A percentile compares a stretch with the other conserved stretches of the same genome.
Evolutionary conservation across 2,113 vertebrate genomes (phyloP).

Genomic region (Tringa solitaria): DNA sequence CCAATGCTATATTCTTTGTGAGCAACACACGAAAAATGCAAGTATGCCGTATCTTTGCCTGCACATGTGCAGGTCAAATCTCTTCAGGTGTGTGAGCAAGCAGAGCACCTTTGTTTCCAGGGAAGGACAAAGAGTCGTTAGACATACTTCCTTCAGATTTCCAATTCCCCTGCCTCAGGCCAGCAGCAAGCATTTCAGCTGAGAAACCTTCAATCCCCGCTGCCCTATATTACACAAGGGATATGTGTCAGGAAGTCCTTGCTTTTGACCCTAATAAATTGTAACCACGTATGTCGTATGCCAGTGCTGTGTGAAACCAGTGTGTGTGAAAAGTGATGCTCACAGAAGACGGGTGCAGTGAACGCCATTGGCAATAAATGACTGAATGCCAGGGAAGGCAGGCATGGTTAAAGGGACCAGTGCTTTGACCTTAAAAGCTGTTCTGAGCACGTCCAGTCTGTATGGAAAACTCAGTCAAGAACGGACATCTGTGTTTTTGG

Average conservation of each 20-base stretch:
- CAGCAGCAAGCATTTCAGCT: neutral
- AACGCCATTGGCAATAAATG: neutral
- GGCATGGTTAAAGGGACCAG: neutral
- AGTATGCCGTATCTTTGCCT: fast-evolving
- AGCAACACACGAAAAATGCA: neutral
- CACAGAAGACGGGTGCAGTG: fast-evolving
- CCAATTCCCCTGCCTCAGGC: neutral
- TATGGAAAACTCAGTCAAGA: conserved; percentile 14
- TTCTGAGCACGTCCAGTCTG: neutral
- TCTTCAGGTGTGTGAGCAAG: neutral
- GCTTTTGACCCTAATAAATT: neutral
- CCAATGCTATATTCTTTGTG: neutral
- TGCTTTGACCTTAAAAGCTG: conserved; percentile 1
- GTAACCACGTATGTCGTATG: fast-evolving
- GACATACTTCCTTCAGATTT: neutral
- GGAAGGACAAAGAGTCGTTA: neutral
- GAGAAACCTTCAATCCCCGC: neutral
- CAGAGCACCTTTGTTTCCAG: neutral
- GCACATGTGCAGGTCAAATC: neutral
- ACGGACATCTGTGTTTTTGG: conserved; percentile 16
- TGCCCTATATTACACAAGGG: neutral
- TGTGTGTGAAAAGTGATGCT: fast-evolving
- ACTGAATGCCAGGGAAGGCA: neutral
- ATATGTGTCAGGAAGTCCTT: neutral
- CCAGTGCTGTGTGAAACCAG: neutral